Evolutionary conservation across 1,140 invertebrate species (phyloP), one percentile per base, ranked within the genome.

Genomic region (Drosophila grimshawi): DNA sequence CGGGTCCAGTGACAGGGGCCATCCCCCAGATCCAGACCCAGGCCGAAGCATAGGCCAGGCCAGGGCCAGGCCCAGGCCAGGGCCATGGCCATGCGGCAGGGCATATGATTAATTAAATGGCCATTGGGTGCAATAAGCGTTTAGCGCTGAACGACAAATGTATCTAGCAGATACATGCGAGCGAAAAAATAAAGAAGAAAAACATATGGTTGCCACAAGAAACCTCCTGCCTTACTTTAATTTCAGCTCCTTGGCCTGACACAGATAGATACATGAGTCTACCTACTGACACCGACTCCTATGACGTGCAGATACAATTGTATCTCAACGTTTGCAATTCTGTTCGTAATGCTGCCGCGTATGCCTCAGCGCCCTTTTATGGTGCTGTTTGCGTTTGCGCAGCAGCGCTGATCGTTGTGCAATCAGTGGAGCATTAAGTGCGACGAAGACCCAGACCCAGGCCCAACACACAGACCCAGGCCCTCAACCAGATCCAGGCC

Each of bases 201-300:
- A 63, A 81, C 85, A 85, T 89, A 82, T 75, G 85, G 55, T 77
- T 70, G 49, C 85, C 65, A 65, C 86, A 78, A 90, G 78, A 90
- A 90, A 90, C 86, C 86, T 90, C 86, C 86, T 90, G 86, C 86
- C 86, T 90, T 90, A 90, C 86, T 90, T 90, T 90, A 90, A 82
- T 90, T 90, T 82, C 79, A 80, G 73, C 81, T 90, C 78, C 86
- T 90, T 81, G 41, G 39, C 43, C 85, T 88, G 83, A 88, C 83
- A 88, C 85, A 88, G 83, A 86, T 83, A 88, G 79, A 83, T 86
- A 78, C 55, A 79, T 63, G 60, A 48, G 43, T 62, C 60, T 46
- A 65, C 53, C 78, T 62, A 64, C 62, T 71, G 75, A 86, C 82
- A 86, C 82, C 60, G 82, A 81, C 66, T 66, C 35, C 62, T 64